Conservation (phyloP, 2,797 vertebrate species). For the Gymnothorax reevesii region DNA sequence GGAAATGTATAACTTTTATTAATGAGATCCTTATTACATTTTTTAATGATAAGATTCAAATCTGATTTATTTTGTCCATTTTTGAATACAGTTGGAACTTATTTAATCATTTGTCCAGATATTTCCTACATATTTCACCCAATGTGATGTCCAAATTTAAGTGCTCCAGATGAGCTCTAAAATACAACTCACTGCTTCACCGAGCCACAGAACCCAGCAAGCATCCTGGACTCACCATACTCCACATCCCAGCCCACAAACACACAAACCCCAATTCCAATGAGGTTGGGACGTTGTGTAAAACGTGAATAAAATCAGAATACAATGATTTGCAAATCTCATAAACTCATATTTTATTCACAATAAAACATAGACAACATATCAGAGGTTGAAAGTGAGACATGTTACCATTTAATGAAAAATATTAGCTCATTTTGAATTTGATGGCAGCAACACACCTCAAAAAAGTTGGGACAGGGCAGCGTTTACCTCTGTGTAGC, state of each 20-base stretch:
- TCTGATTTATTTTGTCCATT: not conserved
- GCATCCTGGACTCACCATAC: constrained; percentile 34
- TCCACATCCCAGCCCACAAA: no score
- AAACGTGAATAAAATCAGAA: no score
- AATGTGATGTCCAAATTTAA: not conserved
- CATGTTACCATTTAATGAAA: no score
- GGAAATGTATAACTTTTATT: not conserved
- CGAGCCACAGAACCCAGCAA: constrained; percentile 43
- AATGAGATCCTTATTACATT: not conserved
- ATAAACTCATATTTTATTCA: no score
- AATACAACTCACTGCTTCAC: not conserved
- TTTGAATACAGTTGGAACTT: not conserved
- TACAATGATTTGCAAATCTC: no score
- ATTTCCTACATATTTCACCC: not conserved
- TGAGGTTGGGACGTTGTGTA: constrained; percentile 17
- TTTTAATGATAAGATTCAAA: not conserved
- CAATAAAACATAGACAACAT: no score
- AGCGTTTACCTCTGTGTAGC: no score
- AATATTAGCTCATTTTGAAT: no score
- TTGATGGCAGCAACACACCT: no score
- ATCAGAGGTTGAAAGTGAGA: no score
- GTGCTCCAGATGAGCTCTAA: not conserved
- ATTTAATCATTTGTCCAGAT: not conserved
- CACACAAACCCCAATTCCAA: constrained; percentile 39
- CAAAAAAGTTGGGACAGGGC: no score